Evolutionary conservation across 2,113 vertebrate species (phyloP), one percentile per base, ranked within the genome.

Genomic region (Pseudorhombus dupliciocellatus): DNA sequence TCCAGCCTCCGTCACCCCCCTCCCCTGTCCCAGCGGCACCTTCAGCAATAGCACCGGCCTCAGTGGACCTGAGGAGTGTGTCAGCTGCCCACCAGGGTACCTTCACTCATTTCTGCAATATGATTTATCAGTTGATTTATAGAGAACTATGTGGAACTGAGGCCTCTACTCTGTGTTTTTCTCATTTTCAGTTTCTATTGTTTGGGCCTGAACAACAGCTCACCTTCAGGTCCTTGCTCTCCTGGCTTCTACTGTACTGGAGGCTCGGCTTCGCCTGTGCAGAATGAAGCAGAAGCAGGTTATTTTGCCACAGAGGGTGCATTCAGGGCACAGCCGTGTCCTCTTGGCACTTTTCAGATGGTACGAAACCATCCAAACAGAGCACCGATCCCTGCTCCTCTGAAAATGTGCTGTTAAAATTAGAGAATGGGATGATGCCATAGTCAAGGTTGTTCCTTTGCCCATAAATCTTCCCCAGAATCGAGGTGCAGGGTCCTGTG

Each of bases 221-320:
- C 91, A 55, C 95, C 95, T 0, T 92, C 93, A 0, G 96, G 95
- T 30, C 91, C 40, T 0, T 97, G 96, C 81, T 87, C 89, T 40
- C 77, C 94, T 25, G 96, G 96, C n/a, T 95, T 93, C 77, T 97
- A 94, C 87, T 97, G 96, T 51, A 88, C 89, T 3, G 92, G 88
- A 31, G 93, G 92, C 66, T 94, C 96, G 67, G 88, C 56, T 20
- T 92, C 80, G 4, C 90, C 95, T 20, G 71, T 93, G 50, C 95
- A 96, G 77, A 79, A 94, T 24, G 87, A 92, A 86, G 93, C 88
- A 52, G 72, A 88, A 42, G 88, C 94, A 69, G 96, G 96, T 2
- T 89, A 93, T 80, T 96, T 91, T 65, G 87, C 95, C 28, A 61
- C 66, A 5, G 76, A 84, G 54, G 95, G 95, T 44, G 95, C 95